Evolutionary conservation across 2,797 vertebrate species (phyloP), one percentile per base, ranked within the genome.

Genomic region (Sternotherus odoratus): DNA sequence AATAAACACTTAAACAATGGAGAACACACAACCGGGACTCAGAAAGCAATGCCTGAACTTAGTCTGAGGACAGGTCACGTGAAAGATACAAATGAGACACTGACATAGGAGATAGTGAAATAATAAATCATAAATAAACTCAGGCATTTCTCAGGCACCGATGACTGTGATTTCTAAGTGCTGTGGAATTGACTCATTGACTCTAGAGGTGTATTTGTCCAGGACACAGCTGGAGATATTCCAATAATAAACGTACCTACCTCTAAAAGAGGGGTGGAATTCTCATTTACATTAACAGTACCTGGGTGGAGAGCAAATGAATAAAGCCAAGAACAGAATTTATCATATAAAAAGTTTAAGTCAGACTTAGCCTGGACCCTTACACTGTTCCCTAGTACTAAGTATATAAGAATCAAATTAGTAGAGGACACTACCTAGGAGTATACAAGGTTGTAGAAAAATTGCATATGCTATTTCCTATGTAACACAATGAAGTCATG

Each of bases 121-220:
- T 43, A 74, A 66, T 66, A 21, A 66, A 48, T 75, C 43, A 69
- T 69, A 75, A 75, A 46, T 0, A 0, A 49, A 86, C 10, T 10
- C n/a, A 23, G 63, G 63, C n/a, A 36, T 66, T 39, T 69, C 21
- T 69, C 23, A 23, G n/a, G 19, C 36, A 23, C n/a, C 11, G 5
- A 69, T 0, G 0, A 0, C 5, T 21, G 2, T 53, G 53, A 49
- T 4, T 74, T 5, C 83, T 48, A 0, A 1, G 19, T 51, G 51
- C 54, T 2, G 2, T 3, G 54, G 82, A 72, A 72, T 28, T 2
- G 46, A 46, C 0, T 2, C 26, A 12, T 63, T 8, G 12, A 74
- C 49, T 15, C 3, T 12, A 16, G 30, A 15, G 30, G 79, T 0
- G 0, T 1, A 0, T 36, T 80, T 74, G 84, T 69, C 13, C 1